These are phyloP conservation scores for Meghimatium bilineatum DNA, from an alignment of 2,888 invertebrate genomes.

Conservation along the genomic window DNA sequence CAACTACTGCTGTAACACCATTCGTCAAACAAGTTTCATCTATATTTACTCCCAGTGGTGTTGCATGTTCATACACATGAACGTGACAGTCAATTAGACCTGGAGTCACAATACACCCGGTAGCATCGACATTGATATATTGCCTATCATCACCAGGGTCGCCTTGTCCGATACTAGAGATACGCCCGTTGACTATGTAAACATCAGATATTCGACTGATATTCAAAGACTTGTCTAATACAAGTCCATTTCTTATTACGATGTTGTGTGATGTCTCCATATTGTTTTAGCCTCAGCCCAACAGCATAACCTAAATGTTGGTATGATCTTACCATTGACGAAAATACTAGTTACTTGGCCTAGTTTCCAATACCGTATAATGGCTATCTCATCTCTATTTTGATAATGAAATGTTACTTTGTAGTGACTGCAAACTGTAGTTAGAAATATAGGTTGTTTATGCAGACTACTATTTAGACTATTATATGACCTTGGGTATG, in stretches of 20 bases:
- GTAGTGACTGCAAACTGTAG: no score
- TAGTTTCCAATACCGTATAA: no score
- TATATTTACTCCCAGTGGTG: constrained; percentile 70
- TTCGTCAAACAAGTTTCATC: constrained; percentile 66
- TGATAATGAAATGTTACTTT: no score
- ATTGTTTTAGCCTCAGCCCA: no score
- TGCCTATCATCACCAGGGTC: not conserved
- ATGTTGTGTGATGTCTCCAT: constrained; percentile 1
- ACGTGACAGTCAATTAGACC: constrained; percentile 73
- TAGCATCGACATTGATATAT: constrained; percentile 57
- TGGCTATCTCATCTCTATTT: no score
- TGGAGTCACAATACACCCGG: constrained; percentile 68
- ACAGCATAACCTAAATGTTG: no score
- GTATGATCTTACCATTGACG: no score
- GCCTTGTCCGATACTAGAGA: constrained; percentile 27
- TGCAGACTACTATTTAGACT: no score
- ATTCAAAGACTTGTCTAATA: constrained; percentile 68
- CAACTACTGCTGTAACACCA: constrained; percentile 69
- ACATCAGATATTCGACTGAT: constrained; percentile 59
- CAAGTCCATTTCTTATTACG: constrained; percentile 63
- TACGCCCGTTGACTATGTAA: constrained; percentile 57
- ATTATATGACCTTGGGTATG: no score
- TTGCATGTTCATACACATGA: constrained; percentile 70
- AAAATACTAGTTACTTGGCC: no score
- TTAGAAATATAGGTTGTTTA: no score